Conservation (phyloP, 2,888 invertebrate genomes). For the Nasonia oneida region DNA sequence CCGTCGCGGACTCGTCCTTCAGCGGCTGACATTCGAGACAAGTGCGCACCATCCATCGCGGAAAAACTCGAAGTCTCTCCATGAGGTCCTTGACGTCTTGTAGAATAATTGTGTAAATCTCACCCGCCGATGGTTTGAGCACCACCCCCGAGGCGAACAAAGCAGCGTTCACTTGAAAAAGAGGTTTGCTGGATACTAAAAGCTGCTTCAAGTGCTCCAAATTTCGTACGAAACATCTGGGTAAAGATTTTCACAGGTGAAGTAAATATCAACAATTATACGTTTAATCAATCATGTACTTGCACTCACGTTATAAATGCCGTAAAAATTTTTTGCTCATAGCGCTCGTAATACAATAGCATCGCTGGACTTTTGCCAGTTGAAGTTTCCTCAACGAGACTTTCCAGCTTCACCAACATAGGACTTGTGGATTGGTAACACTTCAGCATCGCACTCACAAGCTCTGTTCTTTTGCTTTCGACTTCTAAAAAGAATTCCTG, state of each 20-base stretch:
- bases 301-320: slow-evolving; percentile 82
- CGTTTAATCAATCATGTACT: neutral
- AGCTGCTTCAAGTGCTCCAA: slow-evolving; percentile 85
- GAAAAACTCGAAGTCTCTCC: slow-evolving; percentile 87
- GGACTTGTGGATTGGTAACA: slow-evolving; percentile 91
- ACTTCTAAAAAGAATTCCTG: slow-evolving; percentile 78
- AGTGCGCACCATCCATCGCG: slow-evolving; percentile 92
- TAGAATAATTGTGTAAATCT: slow-evolving; percentile 89
- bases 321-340: slow-evolving; percentile 90
- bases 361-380: slow-evolving; percentile 88
- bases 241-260: neutral
- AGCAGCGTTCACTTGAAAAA: slow-evolving; percentile 90
- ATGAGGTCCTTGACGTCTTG: slow-evolving; percentile 88
- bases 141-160: slow-evolving; percentile 88
- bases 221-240: slow-evolving; percentile 81
- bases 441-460: slow-evolving; percentile 84
- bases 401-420: slow-evolving; percentile 91
- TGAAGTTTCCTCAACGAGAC: slow-evolving; percentile 89
- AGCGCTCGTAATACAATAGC: slow-evolving; percentile 88
- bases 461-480: slow-evolving; percentile 85
- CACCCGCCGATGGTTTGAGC: slow-evolving; percentile 87
- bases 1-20: slow-evolving; percentile 81
- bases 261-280: neutral
- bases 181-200: slow-evolving; percentile 81
- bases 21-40: slow-evolving; percentile 87